phyloP scores from a whole-genome alignment of 1,140 invertebrate species.

The Heliothis subflexa region DNA sequence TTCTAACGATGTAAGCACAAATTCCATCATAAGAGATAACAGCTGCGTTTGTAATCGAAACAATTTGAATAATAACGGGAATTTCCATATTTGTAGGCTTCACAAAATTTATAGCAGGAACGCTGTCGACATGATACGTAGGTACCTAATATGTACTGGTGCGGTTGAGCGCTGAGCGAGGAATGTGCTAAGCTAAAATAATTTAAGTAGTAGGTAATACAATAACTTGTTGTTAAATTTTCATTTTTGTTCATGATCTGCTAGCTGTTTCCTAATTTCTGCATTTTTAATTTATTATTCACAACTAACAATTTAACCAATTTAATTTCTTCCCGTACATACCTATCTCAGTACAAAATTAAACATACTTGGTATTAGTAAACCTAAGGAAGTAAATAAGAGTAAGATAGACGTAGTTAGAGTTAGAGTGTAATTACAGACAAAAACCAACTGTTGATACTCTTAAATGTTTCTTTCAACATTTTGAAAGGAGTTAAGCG shows the following conservation, averaged over 20 bases:
- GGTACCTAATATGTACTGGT: neutral
- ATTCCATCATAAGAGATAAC: constrained; percentile 26
- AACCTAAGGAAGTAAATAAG: no score
- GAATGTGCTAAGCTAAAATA: neutral
- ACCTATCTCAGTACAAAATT: no score
- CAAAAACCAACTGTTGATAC: neutral
- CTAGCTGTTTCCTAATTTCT: no score
- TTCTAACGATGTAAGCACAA: neutral
- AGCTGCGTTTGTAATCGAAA: constrained; percentile 39
- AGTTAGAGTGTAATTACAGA: no score
- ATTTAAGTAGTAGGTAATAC: no score
- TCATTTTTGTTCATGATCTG: no score
- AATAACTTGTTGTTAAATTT: no score
- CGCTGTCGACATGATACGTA: neutral
- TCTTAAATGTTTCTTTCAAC: neutral
- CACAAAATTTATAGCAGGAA: constrained; percentile 34
- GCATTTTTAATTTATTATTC: no score
- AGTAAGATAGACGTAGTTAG: no score
- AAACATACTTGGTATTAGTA: no score
- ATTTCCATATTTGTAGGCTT: constrained; percentile 35
- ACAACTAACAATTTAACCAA: no score
- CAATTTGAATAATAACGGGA: constrained; percentile 51
- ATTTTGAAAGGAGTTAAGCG: neutral
- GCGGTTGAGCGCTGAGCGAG: neutral
- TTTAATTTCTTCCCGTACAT: no score